Evolutionary conservation across 30 jellyfish, hydroid and myxozoan genomes (phyloP), one percentile per base, ranked within the genome.

Genomic region (Aurelia sp.): DNA sequence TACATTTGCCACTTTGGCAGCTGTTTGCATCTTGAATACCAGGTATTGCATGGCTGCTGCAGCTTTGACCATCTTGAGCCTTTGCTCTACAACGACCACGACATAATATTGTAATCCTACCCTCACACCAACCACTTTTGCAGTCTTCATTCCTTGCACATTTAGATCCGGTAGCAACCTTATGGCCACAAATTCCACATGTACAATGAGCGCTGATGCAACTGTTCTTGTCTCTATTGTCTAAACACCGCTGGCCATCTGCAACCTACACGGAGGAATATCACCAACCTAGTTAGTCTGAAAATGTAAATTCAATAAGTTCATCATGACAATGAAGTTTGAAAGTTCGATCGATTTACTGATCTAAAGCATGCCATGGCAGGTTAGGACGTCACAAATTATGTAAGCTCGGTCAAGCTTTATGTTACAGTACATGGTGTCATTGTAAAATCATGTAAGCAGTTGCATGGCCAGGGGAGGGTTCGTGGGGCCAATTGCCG

Each of bases 1-100:
- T 78, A 62, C 89, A 78, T 44, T 23, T 57, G 19, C 37, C 41
- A 70, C 80, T 78, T 47, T 47, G 19, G 20, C 89, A 78, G 17
- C 72, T 63, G 33, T 63, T 47, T 11, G 80, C 89, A 47, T 63
- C 89, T 27, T 35, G 50, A 37, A 37, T 37, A 37, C 50, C 50
- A 37, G 50, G 50, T 37, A 37, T 37, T 0, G 10, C 7, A 58
- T 30, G 37, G 18, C 30, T 65, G 20, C 41, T 65, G 23, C 67
- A 58, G 23, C 67, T n/a, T 23, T 58, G 67, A 58, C 67, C 67
- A 58, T 58, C 67, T 58, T 17, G 67, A 20, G 23, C 23, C 12
- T 58, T 58, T 58, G 13, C 21, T 20, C 67, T 58, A 4, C 67
- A 58, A 17, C 67, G 67, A 15, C 67, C 67, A 17, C 10, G 6